Evolutionary conservation across 2,797 vertebrate species (phyloP), one percentile per base, ranked within the genome.

Genomic region (Sebastes elongatus): DNA sequence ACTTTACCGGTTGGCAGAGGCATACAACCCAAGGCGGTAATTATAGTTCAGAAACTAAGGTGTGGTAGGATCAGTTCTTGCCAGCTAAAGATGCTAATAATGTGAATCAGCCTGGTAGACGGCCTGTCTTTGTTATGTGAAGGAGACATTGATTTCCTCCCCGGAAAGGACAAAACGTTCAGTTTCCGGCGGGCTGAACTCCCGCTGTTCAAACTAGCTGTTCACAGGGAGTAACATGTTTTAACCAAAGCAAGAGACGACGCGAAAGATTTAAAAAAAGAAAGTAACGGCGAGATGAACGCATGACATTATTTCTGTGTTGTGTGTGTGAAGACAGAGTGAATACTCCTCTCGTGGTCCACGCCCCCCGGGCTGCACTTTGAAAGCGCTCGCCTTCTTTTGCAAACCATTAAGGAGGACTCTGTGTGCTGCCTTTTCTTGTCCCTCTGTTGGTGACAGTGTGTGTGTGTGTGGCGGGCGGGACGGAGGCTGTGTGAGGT

Each of bases 321-420:
- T 66, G 62, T 74, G 20, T 69, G 62, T 74, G 67, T 53, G 70
- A 74, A 69, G 49, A 52, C 7, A 23, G 60, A 30, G 10, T 55
- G 71, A 78, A n/a, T 56, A 3, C 66, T 76, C 62, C 28, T 83
- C 57, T 81, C 74, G 72, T 68, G 49, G 76, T 76, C 74, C 69
- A 64, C 5, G 2, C 2, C 80, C 88, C 88, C 27, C 60, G 25
- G 93, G 92, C 92, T 78, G 62, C 28, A 71, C 88, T 94, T 88
- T 86, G 75, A 83, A 84, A 89, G 76, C 3, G 73, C 83, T 71
- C 33, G 2, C 71, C 74, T 30, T 76, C 49, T 84, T 86, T 81
- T 75, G 11, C 52, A 73, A 85, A 73, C 88, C 78, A 87, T 90
- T 87, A 92, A 80, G 62, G 65, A 66, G 13, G 71, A 53, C 74